Evolutionary conservation across 2,888 invertebrate genomes (phyloP), one percentile per base, ranked within the genome.

Genomic region (Epinotia demarniana): DNA sequence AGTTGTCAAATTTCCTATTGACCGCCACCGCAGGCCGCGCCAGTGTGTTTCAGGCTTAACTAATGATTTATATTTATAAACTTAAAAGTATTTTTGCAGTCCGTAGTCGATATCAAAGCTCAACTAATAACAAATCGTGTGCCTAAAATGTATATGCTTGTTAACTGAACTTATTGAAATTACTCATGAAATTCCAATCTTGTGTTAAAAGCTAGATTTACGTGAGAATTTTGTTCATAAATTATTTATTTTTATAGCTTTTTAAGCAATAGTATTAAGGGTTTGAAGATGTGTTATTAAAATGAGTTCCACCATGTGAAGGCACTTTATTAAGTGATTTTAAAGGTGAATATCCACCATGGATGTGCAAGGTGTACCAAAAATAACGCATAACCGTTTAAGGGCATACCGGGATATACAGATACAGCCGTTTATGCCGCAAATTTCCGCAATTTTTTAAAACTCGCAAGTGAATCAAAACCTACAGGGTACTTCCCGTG

Each of bases 161-260:
- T 79, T 76, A 60, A 57, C 49, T 43, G 43, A 70, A 82, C 49
- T 6, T 49, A 16, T 53, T 84, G 81, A 83, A 82, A 80, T 82
- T 80, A 81, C 79, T 74, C n/a, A 77, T 79, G 78, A 73, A 79
- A 81, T 82, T 81, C 79, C 79, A 80, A 79, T 67, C 73, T 75
- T 71, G 68, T 70, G 76, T 75, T 79, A 39, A 46, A 63, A 63
- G 53, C 58, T 69, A 33, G 19, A 77, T 78, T 78, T 76, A 75
- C 16, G 69, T 69, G 78, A 80, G 71, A 79, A 78, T 79, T 78
- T 77, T 76, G 73, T 79, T 78, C 18, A 27, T 73, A 39, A 77
- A 76, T 77, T 79, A 79, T 78, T 80, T 81, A 80, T 81, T 80
- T 80, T 77, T 78, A 77, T 71, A 33, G 75, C 60, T 64, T 72